phyloP scores from a whole-genome alignment of 2,888 invertebrate species.

The Omphaloscelis lunosa region DNA sequence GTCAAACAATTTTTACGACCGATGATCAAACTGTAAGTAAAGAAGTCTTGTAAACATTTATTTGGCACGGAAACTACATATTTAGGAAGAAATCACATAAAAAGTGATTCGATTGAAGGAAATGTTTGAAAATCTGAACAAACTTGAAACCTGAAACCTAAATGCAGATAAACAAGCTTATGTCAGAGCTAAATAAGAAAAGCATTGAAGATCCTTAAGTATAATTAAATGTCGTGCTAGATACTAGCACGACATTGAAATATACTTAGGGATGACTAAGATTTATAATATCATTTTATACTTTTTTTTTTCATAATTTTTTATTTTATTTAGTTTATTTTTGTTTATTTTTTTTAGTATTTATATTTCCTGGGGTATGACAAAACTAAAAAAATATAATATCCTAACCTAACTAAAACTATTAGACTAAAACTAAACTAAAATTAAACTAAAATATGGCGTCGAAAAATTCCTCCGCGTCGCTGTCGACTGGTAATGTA shows the following conservation, averaged over 20 bases:
- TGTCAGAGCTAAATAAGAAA: conserved; percentile 21
- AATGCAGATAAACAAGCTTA: not conserved
- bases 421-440: too few relatives aligned
- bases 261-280: not conserved
- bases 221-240: too few relatives aligned
- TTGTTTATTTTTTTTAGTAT: too few relatives aligned
- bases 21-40: conserved; percentile 53
- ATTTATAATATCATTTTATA: too few relatives aligned
- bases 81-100: conserved; percentile 31
- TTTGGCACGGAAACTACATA: conserved; percentile 46
- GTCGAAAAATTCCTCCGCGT: too few relatives aligned
- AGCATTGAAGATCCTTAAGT: conserved; percentile 18
- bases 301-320: too few relatives aligned
- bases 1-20: conserved; percentile 64
- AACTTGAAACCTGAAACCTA: not conserved
- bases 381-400: too few relatives aligned
- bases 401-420: too few relatives aligned
- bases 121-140: conserved; percentile 13
- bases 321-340: too few relatives aligned
- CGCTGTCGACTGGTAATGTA: too few relatives aligned
- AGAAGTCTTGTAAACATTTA: conserved; percentile 51
- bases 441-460: too few relatives aligned
- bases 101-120: conserved; percentile 8
- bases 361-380: too few relatives aligned
- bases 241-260: conserved; percentile 26